phyloP scores from a whole-genome alignment of 2,888 invertebrate genomes.

The Drosophila rubida region DNA sequence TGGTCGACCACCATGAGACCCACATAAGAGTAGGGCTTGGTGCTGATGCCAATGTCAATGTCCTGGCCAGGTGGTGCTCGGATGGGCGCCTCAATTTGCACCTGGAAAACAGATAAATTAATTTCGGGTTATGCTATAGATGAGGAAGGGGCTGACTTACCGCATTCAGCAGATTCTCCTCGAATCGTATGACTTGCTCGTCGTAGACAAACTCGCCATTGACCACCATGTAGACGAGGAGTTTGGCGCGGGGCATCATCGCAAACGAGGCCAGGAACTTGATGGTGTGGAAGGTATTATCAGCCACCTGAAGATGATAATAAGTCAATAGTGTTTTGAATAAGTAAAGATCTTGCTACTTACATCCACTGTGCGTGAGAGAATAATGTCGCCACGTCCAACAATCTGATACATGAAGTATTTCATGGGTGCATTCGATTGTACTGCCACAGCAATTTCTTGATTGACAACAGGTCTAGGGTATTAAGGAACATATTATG shows the following conservation, averaged over 20 bases:
- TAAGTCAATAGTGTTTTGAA: neutral
- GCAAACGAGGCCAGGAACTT: constrained; percentile 90
- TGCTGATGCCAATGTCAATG: constrained; percentile 91
- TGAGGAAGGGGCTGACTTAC: constrained; percentile 85
- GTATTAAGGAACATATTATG: constrained; percentile 37
- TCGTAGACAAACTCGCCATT: constrained; percentile 94
- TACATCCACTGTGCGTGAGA: constrained; percentile 90
- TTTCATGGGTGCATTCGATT: constrained; percentile 91
- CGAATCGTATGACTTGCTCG: constrained; percentile 92
- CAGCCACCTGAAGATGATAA: constrained; percentile 70
- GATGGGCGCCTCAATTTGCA: constrained; percentile 88
- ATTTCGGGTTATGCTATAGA: neutral
- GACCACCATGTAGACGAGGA: constrained; percentile 92
- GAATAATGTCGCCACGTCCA: constrained; percentile 93
- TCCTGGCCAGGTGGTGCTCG: constrained; percentile 91
- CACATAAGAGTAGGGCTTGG: constrained; percentile 94
- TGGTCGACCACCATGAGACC: constrained; percentile 96
- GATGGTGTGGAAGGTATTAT: constrained; percentile 79
- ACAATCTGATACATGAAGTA: constrained; percentile 92
- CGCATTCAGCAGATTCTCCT: constrained; percentile 92
- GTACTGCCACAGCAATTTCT: constrained; percentile 91
- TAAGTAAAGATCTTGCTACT: constrained; percentile 24
- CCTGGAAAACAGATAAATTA: constrained; percentile 34
- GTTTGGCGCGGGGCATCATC: constrained; percentile 94
- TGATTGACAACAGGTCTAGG: constrained; percentile 88